Evolutionary conservation across 2,113 vertebrate genomes (phyloP).

Genomic region (Melanocharis versteri): DNA sequence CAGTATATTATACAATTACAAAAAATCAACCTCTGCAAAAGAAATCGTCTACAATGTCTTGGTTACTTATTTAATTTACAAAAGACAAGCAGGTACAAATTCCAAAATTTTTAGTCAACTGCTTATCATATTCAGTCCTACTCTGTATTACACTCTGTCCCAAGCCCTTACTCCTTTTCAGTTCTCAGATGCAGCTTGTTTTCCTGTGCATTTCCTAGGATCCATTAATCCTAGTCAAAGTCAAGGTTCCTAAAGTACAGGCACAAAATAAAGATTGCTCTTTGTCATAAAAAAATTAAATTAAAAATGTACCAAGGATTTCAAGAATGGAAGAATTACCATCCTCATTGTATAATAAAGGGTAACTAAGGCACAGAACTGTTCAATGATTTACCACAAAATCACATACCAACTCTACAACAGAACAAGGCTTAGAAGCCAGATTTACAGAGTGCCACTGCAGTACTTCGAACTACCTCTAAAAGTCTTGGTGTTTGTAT

Average conservation of each 20-base stretch:
- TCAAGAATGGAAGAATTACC: background rate
- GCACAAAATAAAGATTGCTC: background rate
- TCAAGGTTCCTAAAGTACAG: background rate
- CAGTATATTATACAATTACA: background rate
- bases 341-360: background rate
- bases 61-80: background rate
- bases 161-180: background rate
- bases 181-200: background rate
- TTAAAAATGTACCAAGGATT: background rate
- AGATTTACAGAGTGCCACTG: background rate
- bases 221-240: background rate
- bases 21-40: background rate
- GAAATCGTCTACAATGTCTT: background rate
- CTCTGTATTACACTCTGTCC: background rate
- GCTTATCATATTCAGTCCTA: background rate
- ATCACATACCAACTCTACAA: background rate
- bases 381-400: background rate
- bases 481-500: background rate
- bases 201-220: background rate
- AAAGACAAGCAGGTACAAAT: background rate
- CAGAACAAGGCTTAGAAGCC: background rate
- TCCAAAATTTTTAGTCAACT: background rate
- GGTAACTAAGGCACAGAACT: background rate
- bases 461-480: background rate
- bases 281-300: background rate